Evolutionary conservation across 35 echinoderm and acorn worm genomes (phyloP), one percentile per base, ranked within the genome.

Genomic region (Antedon bifida): DNA sequence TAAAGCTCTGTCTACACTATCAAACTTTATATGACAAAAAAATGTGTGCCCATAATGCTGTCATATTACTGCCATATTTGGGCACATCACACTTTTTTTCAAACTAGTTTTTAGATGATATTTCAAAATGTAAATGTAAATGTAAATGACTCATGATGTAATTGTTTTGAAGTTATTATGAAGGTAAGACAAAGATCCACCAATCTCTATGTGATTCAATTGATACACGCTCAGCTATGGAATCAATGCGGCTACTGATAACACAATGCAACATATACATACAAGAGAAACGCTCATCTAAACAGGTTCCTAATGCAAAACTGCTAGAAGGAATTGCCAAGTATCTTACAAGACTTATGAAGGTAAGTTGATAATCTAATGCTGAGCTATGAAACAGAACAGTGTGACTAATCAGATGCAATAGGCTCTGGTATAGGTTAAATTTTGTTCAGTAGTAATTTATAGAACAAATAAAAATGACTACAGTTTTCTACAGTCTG

Each of bases 261-360:
- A 82, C 78, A 29, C 89, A 96, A 39, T 91, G 93, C 83, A 96
- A 96, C 86, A 74, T 96, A 8, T 96, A 96, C 39, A 84, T 96
- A 32, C 89, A 88, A 64, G 89, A 86, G 0, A 89, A 82, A 44
- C 81, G 83, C 36, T 19, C 74, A 0, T 78, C 80, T 31, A 96
- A 91, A 64, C 73, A 46, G 34, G 23, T 34, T n/a, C 89, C 89
- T 17, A 88, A 96, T 36, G 36, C 82, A 23, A 86, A 76, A 39
- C 75, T 96, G 17, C 86, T 96, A 0, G 46, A 82, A 31, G 83
- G 86, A 36, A 77, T 88, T 35, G 93, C 89, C 13, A 74, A 76
- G 26, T 96, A 89, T 42, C 31, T 96, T 64, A 91, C 93, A 21
- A 86, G 86, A 36, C 79, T 96, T 39, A 77, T 96, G 14, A 91